A percentile compares a stretch with the other conserved stretches of the same genome.
Conservation (phyloP, 2,113 vertebrate species). For the Alosa alosa region DNA sequence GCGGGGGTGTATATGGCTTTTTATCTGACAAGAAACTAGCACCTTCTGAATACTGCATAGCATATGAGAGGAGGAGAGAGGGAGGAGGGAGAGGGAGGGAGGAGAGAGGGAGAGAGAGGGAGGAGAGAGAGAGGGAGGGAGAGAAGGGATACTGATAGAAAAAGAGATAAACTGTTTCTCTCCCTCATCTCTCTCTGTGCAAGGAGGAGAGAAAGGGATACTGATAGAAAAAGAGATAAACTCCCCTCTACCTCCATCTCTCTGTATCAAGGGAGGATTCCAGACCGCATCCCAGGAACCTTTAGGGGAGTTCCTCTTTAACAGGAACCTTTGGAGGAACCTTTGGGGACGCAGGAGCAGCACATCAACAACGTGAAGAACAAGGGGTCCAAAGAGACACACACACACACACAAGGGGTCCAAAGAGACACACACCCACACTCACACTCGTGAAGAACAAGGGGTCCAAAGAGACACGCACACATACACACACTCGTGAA, state of each 20-base stretch:
- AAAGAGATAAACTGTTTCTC: too few species aligned
- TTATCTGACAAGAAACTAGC: neutral
- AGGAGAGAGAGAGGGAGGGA: neutral
- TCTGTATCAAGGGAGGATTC: too few species aligned
- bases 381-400: neutral
- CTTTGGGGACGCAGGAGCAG: neutral
- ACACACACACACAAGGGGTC: neutral
- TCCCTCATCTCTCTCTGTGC: too few species aligned
- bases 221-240: too few species aligned
- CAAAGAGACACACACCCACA: neutral
- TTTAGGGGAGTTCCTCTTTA: neutral
- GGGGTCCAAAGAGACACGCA: neutral
- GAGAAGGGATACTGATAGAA: neutral
- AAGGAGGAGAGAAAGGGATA: too few species aligned
- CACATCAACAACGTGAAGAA: neutral
- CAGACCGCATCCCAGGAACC: neutral
- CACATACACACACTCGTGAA: neutral
- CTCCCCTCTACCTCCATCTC: too few species aligned
- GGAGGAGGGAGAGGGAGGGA: too few species aligned
- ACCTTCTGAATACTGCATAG: neutral
- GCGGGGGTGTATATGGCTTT: too few species aligned
- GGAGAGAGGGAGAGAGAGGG: too few species aligned
- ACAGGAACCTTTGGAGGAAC: neutral
- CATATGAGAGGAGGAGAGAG: neutral
- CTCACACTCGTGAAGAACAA: neutral